Base-by-base conservation (phyloP, 1,140 invertebrate genomes). In the Colletes latitarsis region DNA sequence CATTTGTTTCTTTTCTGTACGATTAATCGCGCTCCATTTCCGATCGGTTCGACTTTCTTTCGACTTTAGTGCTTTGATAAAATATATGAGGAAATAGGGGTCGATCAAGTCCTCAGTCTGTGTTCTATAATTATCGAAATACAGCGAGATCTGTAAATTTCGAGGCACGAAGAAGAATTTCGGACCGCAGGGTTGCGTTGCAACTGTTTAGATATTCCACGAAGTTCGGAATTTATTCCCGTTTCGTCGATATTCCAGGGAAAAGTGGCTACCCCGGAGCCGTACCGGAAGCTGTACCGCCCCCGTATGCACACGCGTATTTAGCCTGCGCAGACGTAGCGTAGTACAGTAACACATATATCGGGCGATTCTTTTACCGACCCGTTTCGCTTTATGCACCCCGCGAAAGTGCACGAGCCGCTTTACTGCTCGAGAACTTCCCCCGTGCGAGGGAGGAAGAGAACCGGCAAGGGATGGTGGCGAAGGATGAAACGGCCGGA, bases 401-500 rank as follows among this genome's bases (percentile, higher is more conserved):
- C 76, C 84, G 84, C 68, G 77, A 85, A 87, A 87, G 87, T 88
- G 88, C 85, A 88, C 81, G 79, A 82, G 82, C 81, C 78, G 84
- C 82, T 89, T 89, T 89, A 89, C 82, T 86, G 82, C 88, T 71
- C 58, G 86, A 88, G 87, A 84, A 88, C 82, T 88, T 89, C 41
- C 81, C 73, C 30, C 30, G 30, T 46, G 9, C 84, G 58, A 60
- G 41, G 57, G 82, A 77, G 70, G 78, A 74, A 68, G 58, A 58
- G 53, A 21, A 21, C 30, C 30, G 30, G 10, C 12, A 79, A 30
- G 49, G 17, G 57, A n/a, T 55, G 10, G 4, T 2, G 1, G 9
- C 19, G 43, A 43, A 52, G n/a, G 21, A 6, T 6, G 55, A n/a
- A n/a, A 19, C 21, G 43, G n/a, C 15, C 43, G 52, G n/a, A 39